A percentile compares a stretch with the other conserved stretches of the same genome.
These are phyloP conservation scores for Gallinago nigripennis DNA, from an alignment of 2,797 vertebrate species.

Conservation along the genomic window DNA sequence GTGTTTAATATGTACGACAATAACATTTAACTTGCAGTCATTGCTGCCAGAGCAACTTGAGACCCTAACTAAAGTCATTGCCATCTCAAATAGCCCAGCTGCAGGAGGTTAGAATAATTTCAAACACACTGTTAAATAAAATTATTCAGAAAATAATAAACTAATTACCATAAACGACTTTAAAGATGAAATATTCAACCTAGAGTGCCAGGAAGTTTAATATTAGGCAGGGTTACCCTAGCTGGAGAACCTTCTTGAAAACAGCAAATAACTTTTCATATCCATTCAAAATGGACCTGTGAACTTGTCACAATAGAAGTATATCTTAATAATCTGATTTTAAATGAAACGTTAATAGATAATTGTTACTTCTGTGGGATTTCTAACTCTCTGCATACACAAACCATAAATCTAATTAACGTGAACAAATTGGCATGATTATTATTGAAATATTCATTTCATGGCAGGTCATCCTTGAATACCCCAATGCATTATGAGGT, in stretches of 20 bases:
- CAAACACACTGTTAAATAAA: not conserved
- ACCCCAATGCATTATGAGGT: not conserved
- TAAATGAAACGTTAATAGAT: conserved; percentile 25
- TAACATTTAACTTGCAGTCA: not conserved
- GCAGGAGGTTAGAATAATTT: conserved; percentile 11
- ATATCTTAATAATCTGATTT: conserved; percentile 4
- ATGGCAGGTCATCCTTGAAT: conserved; percentile 27
- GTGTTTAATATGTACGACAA: conserved; percentile 13
- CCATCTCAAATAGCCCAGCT: not conserved
- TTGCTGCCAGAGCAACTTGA: not conserved
- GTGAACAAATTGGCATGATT: conserved; percentile 36
- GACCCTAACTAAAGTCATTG: not conserved
- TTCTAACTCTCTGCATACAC: not conserved
- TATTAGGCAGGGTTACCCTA: not conserved
- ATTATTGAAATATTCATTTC: conserved; percentile 37
- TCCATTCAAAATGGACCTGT: not conserved
- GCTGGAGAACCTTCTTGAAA: not conserved
- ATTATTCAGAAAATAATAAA: conserved; percentile 17
- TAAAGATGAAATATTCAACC: not conserved
- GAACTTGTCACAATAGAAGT: not conserved
- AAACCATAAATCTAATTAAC: conserved; percentile 18
- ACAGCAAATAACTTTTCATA: not conserved
- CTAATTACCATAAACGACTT: not conserved
- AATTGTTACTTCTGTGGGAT: conserved; percentile 17
- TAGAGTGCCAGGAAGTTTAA: not conserved